Percentiles rank a stretch among this genome's conserved stretches.
phyloP scores from a whole-genome alignment of 2,113 vertebrate species.

The Elachura formosa region DNA sequence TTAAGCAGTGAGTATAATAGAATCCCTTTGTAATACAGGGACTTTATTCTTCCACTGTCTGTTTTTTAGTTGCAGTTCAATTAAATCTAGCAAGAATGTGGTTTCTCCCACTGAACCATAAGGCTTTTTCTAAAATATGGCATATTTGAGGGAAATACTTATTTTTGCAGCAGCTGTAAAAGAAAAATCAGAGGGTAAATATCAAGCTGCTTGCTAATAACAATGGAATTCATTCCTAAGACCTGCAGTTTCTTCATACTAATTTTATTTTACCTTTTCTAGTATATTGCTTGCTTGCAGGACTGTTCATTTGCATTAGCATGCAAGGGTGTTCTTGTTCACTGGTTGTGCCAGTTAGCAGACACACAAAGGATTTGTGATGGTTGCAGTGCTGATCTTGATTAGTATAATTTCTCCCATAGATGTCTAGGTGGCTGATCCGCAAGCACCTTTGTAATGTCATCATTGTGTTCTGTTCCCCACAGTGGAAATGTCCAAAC shows the following conservation, averaged over 20 bases:
- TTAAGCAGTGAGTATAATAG: not conserved
- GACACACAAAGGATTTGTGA: constrained; percentile 3
- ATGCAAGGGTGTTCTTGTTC: constrained; percentile 22
- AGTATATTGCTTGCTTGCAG: not conserved
- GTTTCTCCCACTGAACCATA: not conserved
- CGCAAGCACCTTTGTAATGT: not conserved
- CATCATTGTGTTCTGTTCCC: constrained; percentile 53
- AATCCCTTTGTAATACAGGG: not conserved
- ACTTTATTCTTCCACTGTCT: not conserved
- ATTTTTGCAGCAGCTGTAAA: not conserved
- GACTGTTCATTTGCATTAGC: not conserved
- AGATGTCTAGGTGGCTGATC: not conserved
- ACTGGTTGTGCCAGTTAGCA: constrained; percentile 18
- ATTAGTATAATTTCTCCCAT: not conserved
- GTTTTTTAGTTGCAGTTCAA: not conserved
- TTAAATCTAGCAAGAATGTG: not conserved
- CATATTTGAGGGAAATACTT: not conserved
- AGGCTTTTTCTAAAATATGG: not conserved
- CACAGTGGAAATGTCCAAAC: constrained; percentile 72
- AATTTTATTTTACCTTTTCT: constrained; percentile 11
- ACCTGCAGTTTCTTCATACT: not conserved
- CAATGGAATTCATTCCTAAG: not conserved
- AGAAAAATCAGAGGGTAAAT: not conserved
- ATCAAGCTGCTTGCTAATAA: not conserved
- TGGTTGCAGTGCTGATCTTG: not conserved